A percentile compares a stretch with the other conserved stretches of the same genome.
Conservation (phyloP, 2,797 vertebrate genomes). For the Leontocebus nigricollis region DNA sequence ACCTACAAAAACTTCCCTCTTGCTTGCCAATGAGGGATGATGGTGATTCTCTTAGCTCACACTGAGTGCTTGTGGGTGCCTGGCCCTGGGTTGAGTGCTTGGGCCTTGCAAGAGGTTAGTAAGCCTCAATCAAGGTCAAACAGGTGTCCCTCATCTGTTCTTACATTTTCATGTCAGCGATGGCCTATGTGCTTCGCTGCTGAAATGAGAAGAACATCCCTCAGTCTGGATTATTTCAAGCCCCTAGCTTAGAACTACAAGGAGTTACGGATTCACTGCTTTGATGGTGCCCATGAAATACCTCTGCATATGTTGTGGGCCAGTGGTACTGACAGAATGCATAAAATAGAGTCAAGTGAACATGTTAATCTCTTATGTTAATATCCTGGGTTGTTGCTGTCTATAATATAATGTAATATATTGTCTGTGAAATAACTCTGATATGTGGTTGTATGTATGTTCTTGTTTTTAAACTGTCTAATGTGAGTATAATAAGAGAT, state of each 20-base stretch:
- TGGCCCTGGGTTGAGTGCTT: neutral
- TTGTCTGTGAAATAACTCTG: neutral
- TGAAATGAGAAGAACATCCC: neutral
- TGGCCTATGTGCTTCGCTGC: neutral
- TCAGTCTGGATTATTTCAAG: neutral
- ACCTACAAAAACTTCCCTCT: neutral
- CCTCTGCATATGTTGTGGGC: neutral
- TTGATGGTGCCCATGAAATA: neutral
- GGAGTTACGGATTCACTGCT: neutral
- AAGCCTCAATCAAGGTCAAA: neutral
- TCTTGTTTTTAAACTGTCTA: neutral
- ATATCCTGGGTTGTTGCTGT: neutral
- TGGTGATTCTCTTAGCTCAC: neutral
- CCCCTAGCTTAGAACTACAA: neutral
- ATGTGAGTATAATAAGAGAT: neutral
- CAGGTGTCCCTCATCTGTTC: neutral
- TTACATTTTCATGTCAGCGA: neutral
- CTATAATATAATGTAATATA: neutral
- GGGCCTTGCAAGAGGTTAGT: neutral
- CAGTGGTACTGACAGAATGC: neutral
- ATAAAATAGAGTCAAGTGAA: neutral
- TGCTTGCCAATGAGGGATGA: neutral
- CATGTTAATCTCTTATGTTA: neutral
- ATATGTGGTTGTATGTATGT: neutral
- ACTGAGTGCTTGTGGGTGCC: neutral